Percentiles rank a stretch among this genome's conserved stretches.
Evolutionary conservation across 2,113 vertebrate genomes (phyloP).

Genomic region (Alces alces): DNA sequence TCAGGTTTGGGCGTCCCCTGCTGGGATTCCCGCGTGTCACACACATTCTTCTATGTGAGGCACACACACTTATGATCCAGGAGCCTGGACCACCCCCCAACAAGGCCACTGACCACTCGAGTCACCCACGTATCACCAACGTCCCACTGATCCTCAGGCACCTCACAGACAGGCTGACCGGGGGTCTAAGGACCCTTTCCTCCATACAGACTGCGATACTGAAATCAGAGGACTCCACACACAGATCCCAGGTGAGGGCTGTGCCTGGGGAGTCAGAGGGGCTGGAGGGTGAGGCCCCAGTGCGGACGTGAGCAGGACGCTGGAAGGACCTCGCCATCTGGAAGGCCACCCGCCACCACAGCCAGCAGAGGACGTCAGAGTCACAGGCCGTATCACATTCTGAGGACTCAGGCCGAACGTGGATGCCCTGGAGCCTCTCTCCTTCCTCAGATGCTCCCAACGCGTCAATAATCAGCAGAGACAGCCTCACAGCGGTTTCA

Average conservation of each 20-base stretch:
- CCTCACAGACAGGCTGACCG: accelerated
- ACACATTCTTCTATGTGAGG: neutral
- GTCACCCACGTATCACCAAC: accelerated
- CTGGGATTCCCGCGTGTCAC: accelerated
- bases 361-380: neutral
- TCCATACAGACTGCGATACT: accelerated
- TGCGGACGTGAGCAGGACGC: neutral
- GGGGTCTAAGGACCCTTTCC: accelerated
- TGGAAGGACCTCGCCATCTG: neutral
- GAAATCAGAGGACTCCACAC: neutral
- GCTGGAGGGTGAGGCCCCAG: neutral
- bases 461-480: neutral
- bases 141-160: neutral
- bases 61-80: accelerated
- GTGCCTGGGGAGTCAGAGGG: accelerated
- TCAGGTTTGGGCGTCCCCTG: accelerated
- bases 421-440: accelerated
- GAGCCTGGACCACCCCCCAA: accelerated
- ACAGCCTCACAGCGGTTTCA: accelerated
- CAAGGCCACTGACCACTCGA: accelerated
- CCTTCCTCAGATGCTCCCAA: accelerated
- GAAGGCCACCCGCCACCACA: neutral
- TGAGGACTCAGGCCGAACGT: neutral
- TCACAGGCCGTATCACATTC: conserved; percentile 10
- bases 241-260: neutral